Percentiles rank a stretch among this genome's conserved stretches.
These are phyloP conservation scores for Neotoxoptera formosana DNA, from an alignment of 1,140 invertebrate genomes.

Conservation along the genomic window DNA sequence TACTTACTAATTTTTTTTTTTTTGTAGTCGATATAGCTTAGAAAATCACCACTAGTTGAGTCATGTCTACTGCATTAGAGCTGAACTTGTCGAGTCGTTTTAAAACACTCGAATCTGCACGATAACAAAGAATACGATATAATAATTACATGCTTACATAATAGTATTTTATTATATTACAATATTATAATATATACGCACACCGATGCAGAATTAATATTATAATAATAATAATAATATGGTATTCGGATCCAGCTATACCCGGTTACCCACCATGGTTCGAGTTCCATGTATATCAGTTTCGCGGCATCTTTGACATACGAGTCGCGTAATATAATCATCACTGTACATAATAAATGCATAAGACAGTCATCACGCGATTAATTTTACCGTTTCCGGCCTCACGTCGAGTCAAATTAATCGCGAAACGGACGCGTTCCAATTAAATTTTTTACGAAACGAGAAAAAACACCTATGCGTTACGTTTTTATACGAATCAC, in stretches of 20 bases:
- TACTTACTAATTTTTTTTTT: no score
- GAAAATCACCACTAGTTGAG: background rate
- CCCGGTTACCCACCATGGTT: background rate
- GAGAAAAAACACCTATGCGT: background rate
- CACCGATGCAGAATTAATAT: background rate
- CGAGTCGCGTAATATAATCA: background rate
- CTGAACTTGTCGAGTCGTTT: background rate
- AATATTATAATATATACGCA: background rate
- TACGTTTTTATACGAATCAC: background rate
- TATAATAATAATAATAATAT: background rate
- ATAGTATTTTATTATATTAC: background rate
- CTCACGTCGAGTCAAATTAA: background rate
- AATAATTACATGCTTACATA: background rate
- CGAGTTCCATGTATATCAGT: background rate
- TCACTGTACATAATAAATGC: background rate
- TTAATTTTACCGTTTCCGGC: background rate
- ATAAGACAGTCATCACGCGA: background rate
- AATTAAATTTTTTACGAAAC: background rate
- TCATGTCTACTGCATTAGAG: background rate
- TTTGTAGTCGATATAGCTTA: background rate
- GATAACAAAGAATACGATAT: background rate
- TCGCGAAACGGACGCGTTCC: conserved; percentile 2
- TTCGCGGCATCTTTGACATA: background rate
- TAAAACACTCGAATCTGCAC: background rate
- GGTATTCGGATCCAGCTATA: background rate